phyloP scores from a whole-genome alignment of 2,113 vertebrate species.

The Pipra filicauda region DNA sequence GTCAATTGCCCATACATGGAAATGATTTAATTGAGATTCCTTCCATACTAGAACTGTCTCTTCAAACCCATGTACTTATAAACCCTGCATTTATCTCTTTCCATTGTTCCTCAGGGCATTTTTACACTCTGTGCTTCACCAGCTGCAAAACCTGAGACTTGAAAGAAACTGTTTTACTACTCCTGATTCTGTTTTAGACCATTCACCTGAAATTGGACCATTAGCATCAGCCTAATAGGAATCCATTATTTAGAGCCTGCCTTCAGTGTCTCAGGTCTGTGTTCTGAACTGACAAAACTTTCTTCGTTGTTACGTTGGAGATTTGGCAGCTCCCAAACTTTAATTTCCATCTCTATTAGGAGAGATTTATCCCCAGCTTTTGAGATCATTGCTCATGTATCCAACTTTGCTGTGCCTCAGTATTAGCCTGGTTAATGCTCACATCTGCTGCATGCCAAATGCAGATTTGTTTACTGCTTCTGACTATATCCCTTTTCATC shows the following conservation, averaged over 20 bases:
- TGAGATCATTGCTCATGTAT: not conserved
- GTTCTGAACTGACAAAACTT: not conserved
- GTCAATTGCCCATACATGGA: not conserved
- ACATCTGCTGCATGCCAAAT: not conserved
- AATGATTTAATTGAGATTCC: not conserved
- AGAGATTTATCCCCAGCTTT: slow-evolving; percentile 18
- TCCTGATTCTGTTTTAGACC: not conserved
- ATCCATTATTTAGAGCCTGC: not conserved
- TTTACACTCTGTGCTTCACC: not conserved
- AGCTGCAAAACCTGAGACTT: not conserved
- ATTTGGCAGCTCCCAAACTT: not conserved
- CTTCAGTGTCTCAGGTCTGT: not conserved
- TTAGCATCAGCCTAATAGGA: not conserved
- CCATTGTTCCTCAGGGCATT: slow-evolving; percentile 5
- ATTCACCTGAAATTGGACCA: not conserved
- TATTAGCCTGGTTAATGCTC: not conserved
- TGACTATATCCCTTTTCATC: not conserved
- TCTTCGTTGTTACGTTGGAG: not conserved
- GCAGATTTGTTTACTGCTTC: not conserved
- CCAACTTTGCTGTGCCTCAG: not conserved
- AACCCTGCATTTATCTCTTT: not conserved
- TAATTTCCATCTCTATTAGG: slow-evolving; percentile 17
- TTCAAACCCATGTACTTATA: not conserved
- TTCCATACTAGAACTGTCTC: not conserved
- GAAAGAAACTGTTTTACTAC: not conserved